Evolutionary conservation across 2,797 vertebrate genomes (phyloP).

Genomic region (Typhlichthys eigenmanni): DNA sequence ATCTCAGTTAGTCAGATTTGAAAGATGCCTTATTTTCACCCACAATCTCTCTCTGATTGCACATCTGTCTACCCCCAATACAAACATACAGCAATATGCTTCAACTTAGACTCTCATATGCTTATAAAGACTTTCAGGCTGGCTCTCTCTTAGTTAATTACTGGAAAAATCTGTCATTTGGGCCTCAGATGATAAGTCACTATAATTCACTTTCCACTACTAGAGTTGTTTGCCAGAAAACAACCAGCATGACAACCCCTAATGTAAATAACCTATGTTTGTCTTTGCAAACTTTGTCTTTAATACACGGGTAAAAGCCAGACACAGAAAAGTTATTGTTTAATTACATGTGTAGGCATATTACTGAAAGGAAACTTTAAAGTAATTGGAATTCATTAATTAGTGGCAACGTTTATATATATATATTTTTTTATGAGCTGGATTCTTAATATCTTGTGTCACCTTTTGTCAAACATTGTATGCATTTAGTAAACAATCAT

Average conservation of each 20-base stretch:
- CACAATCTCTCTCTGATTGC: conserved; percentile 45
- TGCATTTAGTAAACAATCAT: too few relatives aligned
- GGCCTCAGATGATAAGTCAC: conserved; percentile 5
- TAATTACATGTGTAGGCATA: too few relatives aligned
- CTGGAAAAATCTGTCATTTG: conserved; percentile 43
- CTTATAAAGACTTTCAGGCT: conserved; percentile 28
- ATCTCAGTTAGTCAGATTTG: conserved; percentile 33
- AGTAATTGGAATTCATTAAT: too few relatives aligned
- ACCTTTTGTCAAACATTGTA: too few relatives aligned
- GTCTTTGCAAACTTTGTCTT: too few relatives aligned
- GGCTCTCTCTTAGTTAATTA: conserved; percentile 46
- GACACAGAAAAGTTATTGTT: too few relatives aligned
- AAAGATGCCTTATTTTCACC: conserved; percentile 30
- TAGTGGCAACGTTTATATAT: too few relatives aligned
- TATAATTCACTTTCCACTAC: conserved; percentile 15
- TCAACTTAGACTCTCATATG: conserved; percentile 41
- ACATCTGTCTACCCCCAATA: conserved; percentile 60
- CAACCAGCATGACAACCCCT: conserved; percentile 26
- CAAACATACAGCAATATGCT: conserved; percentile 56
- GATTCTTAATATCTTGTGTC: too few relatives aligned
- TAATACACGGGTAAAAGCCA: too few relatives aligned
- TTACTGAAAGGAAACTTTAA: too few relatives aligned
- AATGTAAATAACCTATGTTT: background rate
- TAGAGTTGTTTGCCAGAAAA: conserved; percentile 46
- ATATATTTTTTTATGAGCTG: too few relatives aligned